These are phyloP conservation scores for Protonemura montana DNA, from an alignment of 2,888 invertebrate genomes.

Conservation along the genomic window DNA sequence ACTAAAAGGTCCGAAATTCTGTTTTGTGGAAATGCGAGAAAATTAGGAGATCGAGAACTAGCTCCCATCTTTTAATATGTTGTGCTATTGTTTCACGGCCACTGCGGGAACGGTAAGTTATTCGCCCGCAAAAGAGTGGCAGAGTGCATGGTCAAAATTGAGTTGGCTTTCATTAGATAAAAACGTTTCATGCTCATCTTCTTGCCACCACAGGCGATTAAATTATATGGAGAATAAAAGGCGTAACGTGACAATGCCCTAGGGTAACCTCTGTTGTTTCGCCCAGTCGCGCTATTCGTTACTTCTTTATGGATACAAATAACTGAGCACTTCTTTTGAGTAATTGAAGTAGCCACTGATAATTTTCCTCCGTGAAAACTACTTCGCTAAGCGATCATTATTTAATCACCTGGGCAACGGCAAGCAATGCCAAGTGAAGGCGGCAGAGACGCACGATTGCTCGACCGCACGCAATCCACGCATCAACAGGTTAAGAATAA, in stretches of 20 bases:
- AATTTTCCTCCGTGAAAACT: background rate
- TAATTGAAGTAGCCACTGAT: background rate
- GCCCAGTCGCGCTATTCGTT: background rate
- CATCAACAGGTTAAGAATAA: conserved; percentile 7
- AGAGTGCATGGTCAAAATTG: background rate
- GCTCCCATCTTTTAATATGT: conserved; percentile 27
- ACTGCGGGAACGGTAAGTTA: background rate
- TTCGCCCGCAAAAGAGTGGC: background rate
- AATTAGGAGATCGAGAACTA: conserved; percentile 32
- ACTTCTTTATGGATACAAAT: background rate
- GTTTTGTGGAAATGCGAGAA: conserved; percentile 41
- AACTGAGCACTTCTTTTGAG: background rate
- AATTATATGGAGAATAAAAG: background rate
- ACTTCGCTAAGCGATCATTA: background rate
- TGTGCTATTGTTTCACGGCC: background rate
- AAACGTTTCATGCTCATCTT: background rate
- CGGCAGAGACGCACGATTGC: background rate
- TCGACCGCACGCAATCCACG: background rate
- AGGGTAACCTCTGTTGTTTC: background rate
- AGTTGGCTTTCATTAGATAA: background rate
- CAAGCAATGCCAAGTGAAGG: background rate
- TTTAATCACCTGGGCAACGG: background rate
- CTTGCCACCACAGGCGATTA: background rate
- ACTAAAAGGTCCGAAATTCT: conserved; percentile 40
- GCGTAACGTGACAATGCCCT: background rate